Evolutionary conservation across 2,888 invertebrate species (phyloP), one percentile per base, ranked within the genome.

Genomic region (Perithous albicinctus): DNA sequence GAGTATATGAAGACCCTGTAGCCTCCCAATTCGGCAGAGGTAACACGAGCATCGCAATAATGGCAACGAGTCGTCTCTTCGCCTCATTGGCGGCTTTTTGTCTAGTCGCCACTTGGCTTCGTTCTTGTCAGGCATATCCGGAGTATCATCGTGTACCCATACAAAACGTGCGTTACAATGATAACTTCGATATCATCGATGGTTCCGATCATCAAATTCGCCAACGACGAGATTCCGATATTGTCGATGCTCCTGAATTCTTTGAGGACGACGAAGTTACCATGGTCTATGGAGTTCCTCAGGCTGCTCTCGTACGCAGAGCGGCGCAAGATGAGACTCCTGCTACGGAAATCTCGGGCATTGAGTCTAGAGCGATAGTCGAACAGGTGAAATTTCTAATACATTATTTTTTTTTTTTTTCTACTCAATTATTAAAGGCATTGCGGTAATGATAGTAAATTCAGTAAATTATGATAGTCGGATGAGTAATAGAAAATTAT

Each of bases 1-100:
- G 20, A 26, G 48, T 79, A 79, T 67, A 79, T 74, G 56, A 41
- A 59, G 38, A 15, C 6, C 18, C 8, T 46, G 35, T 3, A 43
- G 48, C 18, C 38, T 46, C 59, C 29, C 29, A 32, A 18, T 46
- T 29, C n/a, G 66, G n/a, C 66, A 76, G 75, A 46, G 59, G 59
- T 66, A 67, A 73, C 1, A 59, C 64, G 46, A 35, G 46, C 38
- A 32, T 38, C 73, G 35, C 64, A 41, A 78, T 78, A 78, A 64
- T 12, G 38, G 15, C 26, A 43, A 43, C 32, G 8, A 23, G 63
- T 69, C 59, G 63, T 69, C 43, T 74, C 43, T 56, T 69, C 15
- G 41, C 41, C 43, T 67, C 18, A 18, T 18, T 73, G 38, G 63
- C 61, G 26, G 41, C 67, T 35, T 35, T 78, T 8, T 61, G 26